These are phyloP conservation scores for Bergia sp. DNA, from an alignment of 92 coral and sea anemone species.

Conservation along the genomic window DNA sequence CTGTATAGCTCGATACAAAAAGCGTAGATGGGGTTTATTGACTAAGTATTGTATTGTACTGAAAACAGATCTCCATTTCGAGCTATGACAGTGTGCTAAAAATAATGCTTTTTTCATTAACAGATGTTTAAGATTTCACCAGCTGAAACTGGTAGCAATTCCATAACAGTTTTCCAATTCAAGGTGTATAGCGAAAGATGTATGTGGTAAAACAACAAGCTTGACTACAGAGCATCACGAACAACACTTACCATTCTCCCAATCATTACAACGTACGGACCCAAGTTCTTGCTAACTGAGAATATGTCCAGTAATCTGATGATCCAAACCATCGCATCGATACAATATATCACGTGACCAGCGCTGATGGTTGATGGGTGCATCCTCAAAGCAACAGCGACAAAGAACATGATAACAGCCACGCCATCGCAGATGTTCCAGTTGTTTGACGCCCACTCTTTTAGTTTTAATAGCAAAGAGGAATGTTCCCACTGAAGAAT, in stretches of 20 bases:
- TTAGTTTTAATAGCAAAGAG: conserved; percentile 50
- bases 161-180: no score
- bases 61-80: no score
- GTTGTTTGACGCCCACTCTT: conserved; percentile 82
- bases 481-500: conserved; percentile 68
- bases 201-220: no score
- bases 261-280: conserved; percentile 90
- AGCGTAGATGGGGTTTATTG: no score
- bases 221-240: not conserved
- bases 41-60: no score
- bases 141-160: no score
- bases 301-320: conserved; percentile 80
- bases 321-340: conserved; percentile 91
- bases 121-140: no score
- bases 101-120: no score
- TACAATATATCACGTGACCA: conserved; percentile 79
- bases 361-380: conserved; percentile 63
- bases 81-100: no score
- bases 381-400: conserved; percentile 72
- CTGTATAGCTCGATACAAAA: no score
- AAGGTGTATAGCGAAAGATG: no score
- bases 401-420: conserved; percentile 71
- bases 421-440: conserved; percentile 85
- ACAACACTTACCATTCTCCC: conserved; percentile 77
- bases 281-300: conserved; percentile 81